Percentiles rank a stretch among this genome's conserved stretches.
phyloP scores from a whole-genome alignment of 2,113 vertebrate species.

The Neogobius melanostomus region DNA sequence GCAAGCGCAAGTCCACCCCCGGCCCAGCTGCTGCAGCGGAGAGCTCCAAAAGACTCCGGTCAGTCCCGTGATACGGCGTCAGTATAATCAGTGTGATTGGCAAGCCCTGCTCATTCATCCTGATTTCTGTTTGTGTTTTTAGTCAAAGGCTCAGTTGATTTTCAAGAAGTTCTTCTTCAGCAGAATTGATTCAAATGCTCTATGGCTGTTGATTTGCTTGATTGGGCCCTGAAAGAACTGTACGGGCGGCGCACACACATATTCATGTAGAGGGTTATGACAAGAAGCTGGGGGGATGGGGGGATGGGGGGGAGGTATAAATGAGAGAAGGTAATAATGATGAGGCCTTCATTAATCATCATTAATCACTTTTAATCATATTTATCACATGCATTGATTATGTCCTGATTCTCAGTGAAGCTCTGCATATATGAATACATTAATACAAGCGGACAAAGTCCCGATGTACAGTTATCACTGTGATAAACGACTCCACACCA shows the following conservation, averaged over 20 bases:
- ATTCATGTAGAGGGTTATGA: constrained; percentile 19
- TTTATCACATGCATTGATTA: constrained; percentile 83
- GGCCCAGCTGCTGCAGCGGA: constrained; percentile 67
- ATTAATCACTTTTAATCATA: constrained; percentile 81
- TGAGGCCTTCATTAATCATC: constrained; percentile 76
- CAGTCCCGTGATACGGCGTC: constrained; percentile 64
- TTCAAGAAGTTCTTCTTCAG: constrained; percentile 72
- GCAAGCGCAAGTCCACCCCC: constrained; percentile 85
- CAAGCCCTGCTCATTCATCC: constrained; percentile 66
- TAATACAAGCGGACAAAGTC: constrained; percentile 74
- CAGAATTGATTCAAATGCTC: constrained; percentile 70
- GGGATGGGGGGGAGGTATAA: constrained; percentile 52
- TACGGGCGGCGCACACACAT: constrained; percentile 8
- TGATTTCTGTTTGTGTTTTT: constrained; percentile 74
- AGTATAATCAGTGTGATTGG: constrained; percentile 73
- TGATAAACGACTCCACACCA: constrained; percentile 69
- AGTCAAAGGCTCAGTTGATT: constrained; percentile 70
- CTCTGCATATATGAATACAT: constrained; percentile 54
- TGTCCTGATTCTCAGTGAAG: constrained; percentile 64
- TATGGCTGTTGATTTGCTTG: constrained; percentile 72
- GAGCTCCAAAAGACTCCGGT: constrained; percentile 87
- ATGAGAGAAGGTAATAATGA: constrained; percentile 64
- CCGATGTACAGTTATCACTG: constrained; percentile 71
- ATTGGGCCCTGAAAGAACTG: constrained; percentile 62
- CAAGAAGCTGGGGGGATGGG: constrained; percentile 27